Percentiles rank a stretch among this genome's conserved stretches.
Evolutionary conservation across 2,888 invertebrate species (phyloP).

Genomic region (Acronicta leporina): DNA sequence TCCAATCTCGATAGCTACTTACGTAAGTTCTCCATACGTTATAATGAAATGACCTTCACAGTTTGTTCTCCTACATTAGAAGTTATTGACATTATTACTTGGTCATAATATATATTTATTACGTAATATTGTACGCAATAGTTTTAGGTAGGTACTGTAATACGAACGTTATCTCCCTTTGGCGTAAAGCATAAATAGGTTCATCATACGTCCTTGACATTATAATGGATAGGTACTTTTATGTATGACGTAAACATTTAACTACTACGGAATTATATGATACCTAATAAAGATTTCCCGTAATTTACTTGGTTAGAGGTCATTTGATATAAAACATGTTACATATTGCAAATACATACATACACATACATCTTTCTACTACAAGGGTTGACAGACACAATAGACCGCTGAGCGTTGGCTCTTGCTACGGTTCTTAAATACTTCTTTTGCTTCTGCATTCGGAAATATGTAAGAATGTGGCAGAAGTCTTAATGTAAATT

Average conservation of each 20-base stretch:
- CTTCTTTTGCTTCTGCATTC: no score
- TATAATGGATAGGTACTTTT: not conserved
- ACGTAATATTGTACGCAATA: conserved; percentile 12
- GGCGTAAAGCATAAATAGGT: not conserved
- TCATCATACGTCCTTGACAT: not conserved
- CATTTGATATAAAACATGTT: not conserved
- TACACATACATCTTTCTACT: no score
- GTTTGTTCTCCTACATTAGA: conserved; percentile 69
- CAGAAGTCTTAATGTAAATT: no score
- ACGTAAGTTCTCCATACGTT: conserved; percentile 75
- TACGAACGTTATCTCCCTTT: not conserved
- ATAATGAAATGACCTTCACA: conserved; percentile 78
- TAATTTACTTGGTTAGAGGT: not conserved
- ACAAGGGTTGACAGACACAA: no score
- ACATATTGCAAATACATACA: not conserved
- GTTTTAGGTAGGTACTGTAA: conserved; percentile 13
- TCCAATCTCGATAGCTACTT: conserved; percentile 72
- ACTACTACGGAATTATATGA: not conserved
- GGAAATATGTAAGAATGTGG: no score
- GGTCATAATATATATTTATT: conserved; percentile 36
- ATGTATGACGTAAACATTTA: not conserved
- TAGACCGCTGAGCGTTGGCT: no score
- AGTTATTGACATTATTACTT: conserved; percentile 56
- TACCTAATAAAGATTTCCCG: not conserved
- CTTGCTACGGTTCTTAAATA: no score